These are phyloP conservation scores for Synanthedon formicaeformis DNA, from an alignment of 2,888 invertebrate genomes.

Conservation along the genomic window DNA sequence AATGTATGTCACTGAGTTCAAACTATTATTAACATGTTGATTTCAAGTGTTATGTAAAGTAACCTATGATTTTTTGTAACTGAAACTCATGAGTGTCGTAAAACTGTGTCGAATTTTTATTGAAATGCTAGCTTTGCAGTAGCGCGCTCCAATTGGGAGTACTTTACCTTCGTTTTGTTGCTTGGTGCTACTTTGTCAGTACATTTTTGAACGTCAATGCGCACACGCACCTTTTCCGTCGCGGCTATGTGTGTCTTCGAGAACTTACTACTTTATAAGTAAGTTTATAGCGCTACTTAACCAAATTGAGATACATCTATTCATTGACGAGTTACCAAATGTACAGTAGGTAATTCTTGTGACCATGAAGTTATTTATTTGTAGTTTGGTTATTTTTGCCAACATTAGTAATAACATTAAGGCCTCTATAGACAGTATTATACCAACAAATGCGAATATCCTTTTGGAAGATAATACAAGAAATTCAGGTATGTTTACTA, in stretches of 20 bases:
- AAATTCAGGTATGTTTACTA: constrained; percentile 30
- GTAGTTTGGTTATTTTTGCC: constrained; percentile 41
- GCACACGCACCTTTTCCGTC: neutral
- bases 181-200: neutral
- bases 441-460: constrained; percentile 32
- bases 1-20: no score
- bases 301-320: neutral
- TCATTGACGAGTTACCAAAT: neutral
- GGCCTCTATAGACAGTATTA: constrained; percentile 52
- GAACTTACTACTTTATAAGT: neutral
- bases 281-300: neutral
- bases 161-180: neutral
- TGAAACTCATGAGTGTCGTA: neutral
- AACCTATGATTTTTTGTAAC: neutral
- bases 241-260: neutral
- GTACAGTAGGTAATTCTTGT: no score
- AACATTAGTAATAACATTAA: constrained; percentile 54
- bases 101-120: neutral
- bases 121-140: neutral
- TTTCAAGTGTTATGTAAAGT: neutral
- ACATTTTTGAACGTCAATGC: neutral
- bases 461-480: constrained; percentile 46
- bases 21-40: neutral
- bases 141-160: neutral
- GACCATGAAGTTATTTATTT: constrained; percentile 46